A percentile compares a stretch with the other conserved stretches of the same genome.
Conservation (phyloP, 1,140 invertebrate genomes). For the Dendroctonus valens region DNA sequence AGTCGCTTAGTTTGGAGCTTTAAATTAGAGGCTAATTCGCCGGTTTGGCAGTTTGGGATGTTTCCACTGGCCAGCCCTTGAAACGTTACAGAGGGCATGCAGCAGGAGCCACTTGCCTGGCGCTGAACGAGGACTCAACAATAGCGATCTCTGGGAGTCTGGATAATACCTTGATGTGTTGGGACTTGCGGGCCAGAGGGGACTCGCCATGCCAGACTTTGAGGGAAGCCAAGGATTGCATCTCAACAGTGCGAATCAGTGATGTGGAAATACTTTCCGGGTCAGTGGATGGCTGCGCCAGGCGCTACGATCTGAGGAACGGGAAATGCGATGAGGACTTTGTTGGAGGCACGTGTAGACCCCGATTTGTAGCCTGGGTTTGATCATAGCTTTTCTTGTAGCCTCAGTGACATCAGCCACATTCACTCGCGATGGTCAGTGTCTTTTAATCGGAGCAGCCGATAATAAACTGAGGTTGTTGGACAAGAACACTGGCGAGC, state of each 20-base stretch:
- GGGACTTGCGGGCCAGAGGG: conserved; percentile 77
- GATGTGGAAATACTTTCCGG: conserved; percentile 88
- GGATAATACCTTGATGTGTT: conserved; percentile 88
- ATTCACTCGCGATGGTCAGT: conserved; percentile 83
- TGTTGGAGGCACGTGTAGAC: conserved; percentile 66
- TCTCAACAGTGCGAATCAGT: conserved; percentile 81
- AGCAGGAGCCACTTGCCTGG: conserved; percentile 81
- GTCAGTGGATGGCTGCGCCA: conserved; percentile 84
- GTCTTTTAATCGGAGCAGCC: conserved; percentile 78
- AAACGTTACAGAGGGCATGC: conserved; percentile 84
- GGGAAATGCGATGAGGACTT: conserved; percentile 83
- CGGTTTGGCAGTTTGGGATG: conserved; percentile 71
- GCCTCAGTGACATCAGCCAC: conserved; percentile 72
- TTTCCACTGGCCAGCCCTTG: conserved; percentile 76
- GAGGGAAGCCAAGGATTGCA: conserved; percentile 90
- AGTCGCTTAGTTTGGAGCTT: neutral
- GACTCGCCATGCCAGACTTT: conserved; percentile 78
- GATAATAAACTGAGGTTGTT: conserved; percentile 81
- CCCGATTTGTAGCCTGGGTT: neutral
- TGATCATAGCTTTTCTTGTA: conserved; percentile 43
- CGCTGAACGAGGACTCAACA: conserved; percentile 92
- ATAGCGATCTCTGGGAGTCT: conserved; percentile 87
- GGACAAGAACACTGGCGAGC: conserved; percentile 84
- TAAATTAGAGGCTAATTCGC: conserved; percentile 1
- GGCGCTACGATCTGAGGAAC: conserved; percentile 87